These are phyloP conservation scores for Trypoxylon attenuatum DNA, from an alignment of 2,888 invertebrate species.

Conservation along the genomic window DNA sequence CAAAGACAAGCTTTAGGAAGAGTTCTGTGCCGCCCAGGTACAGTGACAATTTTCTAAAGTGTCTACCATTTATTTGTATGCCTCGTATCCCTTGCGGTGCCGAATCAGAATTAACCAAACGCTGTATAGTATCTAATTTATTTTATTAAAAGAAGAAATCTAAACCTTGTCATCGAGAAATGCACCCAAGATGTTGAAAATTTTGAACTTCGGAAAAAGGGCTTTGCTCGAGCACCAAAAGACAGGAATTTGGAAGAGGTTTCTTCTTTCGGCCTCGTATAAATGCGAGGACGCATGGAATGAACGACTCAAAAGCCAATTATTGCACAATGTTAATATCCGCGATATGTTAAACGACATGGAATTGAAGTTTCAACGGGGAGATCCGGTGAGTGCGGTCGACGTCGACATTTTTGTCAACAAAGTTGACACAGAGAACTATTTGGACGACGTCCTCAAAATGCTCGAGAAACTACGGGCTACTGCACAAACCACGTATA, in stretches of 20 bases:
- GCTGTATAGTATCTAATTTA: too few relatives aligned
- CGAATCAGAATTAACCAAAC: too few relatives aligned
- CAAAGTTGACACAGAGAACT: constrained; percentile 76
- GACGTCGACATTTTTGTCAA: constrained; percentile 91
- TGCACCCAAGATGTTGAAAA: constrained; percentile 35
- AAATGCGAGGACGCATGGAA: constrained; percentile 84
- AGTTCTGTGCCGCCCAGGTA: too few relatives aligned
- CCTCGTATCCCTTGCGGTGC: too few relatives aligned
- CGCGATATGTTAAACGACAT: constrained; percentile 83
- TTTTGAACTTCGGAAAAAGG: constrained; percentile 22
- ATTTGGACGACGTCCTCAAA: constrained; percentile 84
- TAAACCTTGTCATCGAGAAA: too few relatives aligned
- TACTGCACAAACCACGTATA: constrained; percentile 82
- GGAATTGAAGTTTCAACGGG: constrained; percentile 80
- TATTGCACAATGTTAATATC: constrained; percentile 79
- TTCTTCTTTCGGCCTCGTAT: constrained; percentile 84
- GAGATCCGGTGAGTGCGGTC: constrained; percentile 82
- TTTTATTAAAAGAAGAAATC: too few relatives aligned
- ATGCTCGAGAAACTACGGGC: constrained; percentile 83
- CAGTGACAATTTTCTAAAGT: too few relatives aligned
- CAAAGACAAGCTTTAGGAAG: too few relatives aligned
- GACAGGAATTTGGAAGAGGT: constrained; percentile 62
- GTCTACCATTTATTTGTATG: too few relatives aligned
- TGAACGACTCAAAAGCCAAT: constrained; percentile 78
- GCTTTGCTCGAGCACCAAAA: not conserved